phyloP scores from a whole-genome alignment of 2,113 vertebrate genomes.

The Aegithalos caudatus region DNA sequence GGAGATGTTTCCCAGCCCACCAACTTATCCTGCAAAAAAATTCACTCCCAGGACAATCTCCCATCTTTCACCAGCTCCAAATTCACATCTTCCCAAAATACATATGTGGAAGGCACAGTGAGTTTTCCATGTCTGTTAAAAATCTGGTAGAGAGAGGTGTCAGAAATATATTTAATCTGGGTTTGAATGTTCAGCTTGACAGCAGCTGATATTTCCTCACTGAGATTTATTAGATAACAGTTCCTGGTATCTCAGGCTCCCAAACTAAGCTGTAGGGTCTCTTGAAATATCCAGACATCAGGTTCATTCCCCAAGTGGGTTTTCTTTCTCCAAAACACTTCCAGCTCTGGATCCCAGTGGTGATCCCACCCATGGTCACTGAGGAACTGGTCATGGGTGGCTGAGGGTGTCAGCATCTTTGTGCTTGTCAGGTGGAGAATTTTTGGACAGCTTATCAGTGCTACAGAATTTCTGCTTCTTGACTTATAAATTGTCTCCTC shows the following conservation, averaged over 20 bases:
- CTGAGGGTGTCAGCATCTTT: neutral
- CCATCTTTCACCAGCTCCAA: neutral
- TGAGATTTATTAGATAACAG: conserved; percentile 1
- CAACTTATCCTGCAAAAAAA: neutral
- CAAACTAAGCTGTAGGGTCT: neutral
- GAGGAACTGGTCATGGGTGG: neutral
- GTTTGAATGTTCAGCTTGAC: neutral
- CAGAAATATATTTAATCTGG: conserved; percentile 8
- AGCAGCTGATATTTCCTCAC: neutral
- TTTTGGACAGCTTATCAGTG: neutral
- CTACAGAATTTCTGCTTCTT: neutral
- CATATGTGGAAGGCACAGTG: neutral
- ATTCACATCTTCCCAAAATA: conserved; percentile 25
- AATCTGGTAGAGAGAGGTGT: neutral
- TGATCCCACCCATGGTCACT: neutral
- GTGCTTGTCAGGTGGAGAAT: neutral
- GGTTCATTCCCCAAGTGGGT: neutral
- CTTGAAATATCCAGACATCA: neutral
- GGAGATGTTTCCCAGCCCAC: neutral
- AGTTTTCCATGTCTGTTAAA: neutral
- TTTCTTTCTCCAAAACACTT: neutral
- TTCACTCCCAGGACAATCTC: neutral
- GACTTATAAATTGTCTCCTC: neutral
- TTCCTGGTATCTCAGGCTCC: neutral
- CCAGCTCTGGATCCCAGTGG: rapidly evolving